These are phyloP conservation scores for Myxocyprinus asiaticus DNA, from an alignment of 2,113 vertebrate species.

Conservation along the genomic window DNA sequence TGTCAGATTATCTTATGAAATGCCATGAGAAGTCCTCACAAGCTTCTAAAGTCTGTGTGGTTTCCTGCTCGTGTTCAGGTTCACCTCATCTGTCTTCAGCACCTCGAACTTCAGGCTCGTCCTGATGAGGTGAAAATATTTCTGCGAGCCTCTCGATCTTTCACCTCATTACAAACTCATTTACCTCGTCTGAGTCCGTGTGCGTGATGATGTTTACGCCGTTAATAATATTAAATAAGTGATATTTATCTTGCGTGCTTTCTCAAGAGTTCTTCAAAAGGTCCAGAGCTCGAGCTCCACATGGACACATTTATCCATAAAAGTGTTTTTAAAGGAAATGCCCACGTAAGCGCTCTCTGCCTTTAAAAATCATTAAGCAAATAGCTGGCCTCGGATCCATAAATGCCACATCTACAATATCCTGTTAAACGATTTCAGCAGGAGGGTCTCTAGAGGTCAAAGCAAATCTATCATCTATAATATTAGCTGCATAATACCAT, in stretches of 20 bases:
- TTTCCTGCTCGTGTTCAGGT: slow-evolving; percentile 45
- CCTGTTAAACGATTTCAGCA: slow-evolving; percentile 63
- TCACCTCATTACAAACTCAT: slow-evolving; percentile 47
- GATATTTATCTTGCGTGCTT: background rate
- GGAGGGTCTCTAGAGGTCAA: slow-evolving; percentile 52
- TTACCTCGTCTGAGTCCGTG: background rate
- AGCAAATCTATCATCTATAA: slow-evolving; percentile 58
- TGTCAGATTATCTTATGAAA: no score
- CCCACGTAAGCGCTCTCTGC: background rate
- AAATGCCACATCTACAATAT: slow-evolving; percentile 59
- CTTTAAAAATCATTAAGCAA: slow-evolving; percentile 62
- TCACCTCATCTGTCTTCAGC: slow-evolving; percentile 66
- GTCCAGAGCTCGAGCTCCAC: background rate
- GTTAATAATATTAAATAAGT: background rate
- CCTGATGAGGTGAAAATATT: slow-evolving; percentile 60
- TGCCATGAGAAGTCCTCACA: no score
- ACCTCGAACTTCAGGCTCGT: slow-evolving; percentile 53
- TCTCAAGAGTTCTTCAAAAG: background rate
- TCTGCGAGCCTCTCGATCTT: slow-evolving; percentile 35
- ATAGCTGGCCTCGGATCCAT: slow-evolving; percentile 59
- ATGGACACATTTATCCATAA: background rate
- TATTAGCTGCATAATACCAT: slow-evolving; percentile 55
- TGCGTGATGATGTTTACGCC: no score
- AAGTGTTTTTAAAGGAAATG: background rate
- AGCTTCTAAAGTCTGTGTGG: background rate